A percentile compares a stretch with the other conserved stretches of the same genome.
Conservation (phyloP, 2,797 vertebrate species). For the Anniella stebbinsi region DNA sequence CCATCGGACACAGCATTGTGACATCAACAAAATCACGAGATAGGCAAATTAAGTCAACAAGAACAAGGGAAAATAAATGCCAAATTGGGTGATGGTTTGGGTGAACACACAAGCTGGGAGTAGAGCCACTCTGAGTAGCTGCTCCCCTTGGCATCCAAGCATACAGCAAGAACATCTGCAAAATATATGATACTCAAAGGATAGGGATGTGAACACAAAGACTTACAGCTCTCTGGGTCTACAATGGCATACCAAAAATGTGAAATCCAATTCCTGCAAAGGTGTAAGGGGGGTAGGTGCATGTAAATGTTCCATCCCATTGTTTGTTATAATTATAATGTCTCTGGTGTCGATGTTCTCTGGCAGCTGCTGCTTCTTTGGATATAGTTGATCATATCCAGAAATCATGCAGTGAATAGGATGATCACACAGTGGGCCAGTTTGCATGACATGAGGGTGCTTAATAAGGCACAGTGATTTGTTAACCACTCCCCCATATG, state of each 20-base stretch:
- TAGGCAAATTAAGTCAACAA: neutral
- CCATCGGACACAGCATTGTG: neutral
- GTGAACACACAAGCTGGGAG: no score
- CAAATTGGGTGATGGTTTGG: no score
- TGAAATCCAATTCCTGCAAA: no score
- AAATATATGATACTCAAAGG: neutral
- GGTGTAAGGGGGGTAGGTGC: neutral
- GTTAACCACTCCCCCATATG: no score
- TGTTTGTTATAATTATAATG: neutral
- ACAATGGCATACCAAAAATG: neutral
- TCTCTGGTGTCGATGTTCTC: neutral
- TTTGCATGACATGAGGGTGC: no score
- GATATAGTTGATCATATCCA: no score
- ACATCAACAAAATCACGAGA: no score
- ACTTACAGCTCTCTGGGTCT: neutral
- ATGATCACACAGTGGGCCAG: no score
- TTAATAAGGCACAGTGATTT: no score
- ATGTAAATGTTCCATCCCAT: neutral
- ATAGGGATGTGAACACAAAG: neutral
- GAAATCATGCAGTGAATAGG: no score
- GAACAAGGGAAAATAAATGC: neutral
- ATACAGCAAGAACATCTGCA: neutral
- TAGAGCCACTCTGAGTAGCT: no score
- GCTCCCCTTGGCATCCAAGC: no score
- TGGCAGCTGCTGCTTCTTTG: neutral